A percentile compares a stretch with the other conserved stretches of the same genome.
These are phyloP conservation scores for Platichthys flesus DNA, from an alignment of 2,113 vertebrate species.

Conservation along the genomic window DNA sequence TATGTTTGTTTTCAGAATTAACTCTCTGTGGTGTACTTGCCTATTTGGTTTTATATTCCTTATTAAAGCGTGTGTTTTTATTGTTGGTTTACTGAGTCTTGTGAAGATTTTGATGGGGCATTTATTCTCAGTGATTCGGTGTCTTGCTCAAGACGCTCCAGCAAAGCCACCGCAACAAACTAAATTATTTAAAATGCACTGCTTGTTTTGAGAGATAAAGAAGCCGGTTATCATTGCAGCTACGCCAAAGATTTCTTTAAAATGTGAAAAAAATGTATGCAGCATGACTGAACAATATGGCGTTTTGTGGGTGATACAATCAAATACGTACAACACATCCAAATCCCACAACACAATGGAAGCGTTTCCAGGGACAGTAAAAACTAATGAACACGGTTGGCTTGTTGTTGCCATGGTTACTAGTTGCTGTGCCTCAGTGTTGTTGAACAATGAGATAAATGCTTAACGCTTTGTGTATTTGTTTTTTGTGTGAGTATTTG, in stretches of 20 bases:
- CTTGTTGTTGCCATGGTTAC: no score
- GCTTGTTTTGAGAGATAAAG: background rate
- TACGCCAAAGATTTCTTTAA: background rate
- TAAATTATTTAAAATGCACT: background rate
- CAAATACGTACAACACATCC: no score
- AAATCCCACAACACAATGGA: no score
- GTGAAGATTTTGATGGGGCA: background rate
- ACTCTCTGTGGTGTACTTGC: background rate
- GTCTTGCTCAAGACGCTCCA: background rate
- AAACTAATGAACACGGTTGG: no score
- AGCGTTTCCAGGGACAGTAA: no score
- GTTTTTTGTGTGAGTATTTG: no score
- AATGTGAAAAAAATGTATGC: background rate
- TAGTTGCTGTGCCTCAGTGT: no score
- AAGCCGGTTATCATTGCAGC: background rate
- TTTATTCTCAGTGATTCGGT: background rate
- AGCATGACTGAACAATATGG: background rate
- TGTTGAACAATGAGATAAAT: no score
- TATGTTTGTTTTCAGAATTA: conserved; percentile 2
- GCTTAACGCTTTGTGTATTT: no score
- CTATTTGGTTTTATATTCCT: background rate
- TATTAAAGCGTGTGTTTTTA: background rate
- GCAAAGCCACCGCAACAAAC: background rate
- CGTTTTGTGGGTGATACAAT: no score
- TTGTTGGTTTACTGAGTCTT: background rate